A percentile compares a stretch with the other conserved stretches of the same genome.
Conservation (phyloP, 2,113 vertebrate genomes). For the Petromus typicus region DNA sequence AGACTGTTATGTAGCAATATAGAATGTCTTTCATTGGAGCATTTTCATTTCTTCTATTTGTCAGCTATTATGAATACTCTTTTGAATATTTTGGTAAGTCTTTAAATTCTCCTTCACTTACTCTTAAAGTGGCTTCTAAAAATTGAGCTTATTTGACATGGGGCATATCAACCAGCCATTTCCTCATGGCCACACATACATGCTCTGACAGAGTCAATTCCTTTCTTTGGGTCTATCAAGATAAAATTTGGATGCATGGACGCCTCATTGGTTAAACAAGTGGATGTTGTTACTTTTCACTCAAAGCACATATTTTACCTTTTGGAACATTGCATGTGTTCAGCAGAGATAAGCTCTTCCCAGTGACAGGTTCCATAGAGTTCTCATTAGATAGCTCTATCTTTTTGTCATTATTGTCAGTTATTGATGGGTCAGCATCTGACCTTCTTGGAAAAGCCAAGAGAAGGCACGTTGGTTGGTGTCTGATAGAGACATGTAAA, state of each 20-base stretch:
- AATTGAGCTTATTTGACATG: not conserved
- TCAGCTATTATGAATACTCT: not conserved
- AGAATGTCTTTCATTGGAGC: not conserved
- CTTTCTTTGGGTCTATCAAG: constrained; percentile 43
- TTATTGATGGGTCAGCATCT: constrained; percentile 57
- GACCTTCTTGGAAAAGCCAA: constrained; percentile 33
- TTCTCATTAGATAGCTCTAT: constrained; percentile 61
- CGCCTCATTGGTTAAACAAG: constrained; percentile 57
- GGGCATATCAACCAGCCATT: not conserved
- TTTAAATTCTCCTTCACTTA: not conserved
- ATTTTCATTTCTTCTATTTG: not conserved
- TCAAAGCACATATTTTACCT: constrained; percentile 58
- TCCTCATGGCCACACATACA: not conserved
- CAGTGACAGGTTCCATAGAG: constrained; percentile 10
- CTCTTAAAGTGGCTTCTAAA: not conserved
- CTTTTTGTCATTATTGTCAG: constrained; percentile 55
- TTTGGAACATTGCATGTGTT: constrained; percentile 42
- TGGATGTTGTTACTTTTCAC: constrained; percentile 16
- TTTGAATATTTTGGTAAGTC: constrained; percentile 17
- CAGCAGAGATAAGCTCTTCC: constrained; percentile 62
- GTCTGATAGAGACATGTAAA: constrained; percentile 50
- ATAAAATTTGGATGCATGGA: constrained; percentile 51
- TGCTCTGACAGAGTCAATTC: not conserved
- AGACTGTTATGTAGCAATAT: not conserved
- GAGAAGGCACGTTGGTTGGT: not conserved